Conservation (phyloP, 2,113 vertebrate genomes). For the Cinclus cinclus region DNA sequence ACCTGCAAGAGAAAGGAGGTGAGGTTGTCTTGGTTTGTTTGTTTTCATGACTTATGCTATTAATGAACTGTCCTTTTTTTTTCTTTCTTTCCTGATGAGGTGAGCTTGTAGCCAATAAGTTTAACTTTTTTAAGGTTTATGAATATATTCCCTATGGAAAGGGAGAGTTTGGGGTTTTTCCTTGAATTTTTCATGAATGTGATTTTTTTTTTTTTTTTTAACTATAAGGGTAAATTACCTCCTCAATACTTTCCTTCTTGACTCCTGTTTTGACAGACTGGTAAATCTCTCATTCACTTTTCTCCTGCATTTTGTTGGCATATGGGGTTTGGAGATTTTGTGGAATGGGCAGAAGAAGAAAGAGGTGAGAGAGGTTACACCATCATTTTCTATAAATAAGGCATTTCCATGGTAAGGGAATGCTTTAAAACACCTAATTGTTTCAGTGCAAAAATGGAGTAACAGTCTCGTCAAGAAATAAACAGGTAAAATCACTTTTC, state of each 20-base stretch:
- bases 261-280: background rate
- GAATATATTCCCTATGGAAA: background rate
- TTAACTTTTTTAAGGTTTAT: background rate
- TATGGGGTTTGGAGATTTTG: background rate
- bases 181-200: background rate
- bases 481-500: background rate
- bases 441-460: background rate
- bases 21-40: background rate
- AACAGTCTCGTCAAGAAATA: background rate
- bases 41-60: background rate
- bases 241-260: background rate
- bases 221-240: background rate
- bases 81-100: background rate
- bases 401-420: background rate
- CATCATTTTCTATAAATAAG: background rate
- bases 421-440: background rate
- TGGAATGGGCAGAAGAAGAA: background rate
- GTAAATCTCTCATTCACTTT: background rate
- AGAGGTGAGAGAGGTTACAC: background rate
- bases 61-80: background rate
- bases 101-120: background rate
- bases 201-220: background rate
- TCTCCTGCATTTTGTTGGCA: background rate
- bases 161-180: background rate
- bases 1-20: background rate